A percentile compares a stretch with the other conserved stretches of the same genome.
These are phyloP conservation scores for Eueides isabella DNA, from an alignment of 1,140 invertebrate genomes.

Conservation along the genomic window DNA sequence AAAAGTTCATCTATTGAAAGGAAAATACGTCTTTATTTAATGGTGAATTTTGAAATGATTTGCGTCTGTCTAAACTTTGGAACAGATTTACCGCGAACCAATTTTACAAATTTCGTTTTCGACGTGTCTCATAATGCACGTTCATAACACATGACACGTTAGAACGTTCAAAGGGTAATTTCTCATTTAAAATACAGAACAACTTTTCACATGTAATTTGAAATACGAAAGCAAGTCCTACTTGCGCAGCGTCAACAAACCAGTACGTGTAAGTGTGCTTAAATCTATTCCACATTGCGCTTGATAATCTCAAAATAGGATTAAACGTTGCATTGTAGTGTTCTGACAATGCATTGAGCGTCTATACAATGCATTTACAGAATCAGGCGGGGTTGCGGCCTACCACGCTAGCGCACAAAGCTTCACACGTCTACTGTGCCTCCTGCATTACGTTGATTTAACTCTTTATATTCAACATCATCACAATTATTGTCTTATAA, in stretches of 20 bases:
- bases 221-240: slow-evolving; percentile 7
- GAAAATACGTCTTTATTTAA: slow-evolving; percentile 34
- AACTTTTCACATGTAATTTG: slow-evolving; percentile 19
- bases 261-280: background rate
- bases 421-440: slow-evolving; percentile 8
- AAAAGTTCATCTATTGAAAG: slow-evolving; percentile 27
- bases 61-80: slow-evolving; percentile 23
- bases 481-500: background rate
- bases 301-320: slow-evolving; percentile 25
- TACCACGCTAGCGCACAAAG: slow-evolving; percentile 14
- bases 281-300: background rate
- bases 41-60: slow-evolving; percentile 31
- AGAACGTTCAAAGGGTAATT: slow-evolving; percentile 23
- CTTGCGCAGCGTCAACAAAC: background rate
- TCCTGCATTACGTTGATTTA: background rate
- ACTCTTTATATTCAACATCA: background rate
- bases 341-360: slow-evolving; percentile 22
- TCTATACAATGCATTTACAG: slow-evolving; percentile 30
- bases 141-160: slow-evolving; percentile 19
- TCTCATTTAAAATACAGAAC: slow-evolving; percentile 18
- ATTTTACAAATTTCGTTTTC: slow-evolving; percentile 31
- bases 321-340: slow-evolving; percentile 21
- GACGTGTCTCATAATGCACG: slow-evolving; percentile 22
- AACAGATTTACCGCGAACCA: slow-evolving; percentile 24
- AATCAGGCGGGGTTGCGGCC: slow-evolving; percentile 20